Base-by-base conservation (phyloP, 1,140 invertebrate genomes). In the Plectrocnemia conspersa region DNA sequence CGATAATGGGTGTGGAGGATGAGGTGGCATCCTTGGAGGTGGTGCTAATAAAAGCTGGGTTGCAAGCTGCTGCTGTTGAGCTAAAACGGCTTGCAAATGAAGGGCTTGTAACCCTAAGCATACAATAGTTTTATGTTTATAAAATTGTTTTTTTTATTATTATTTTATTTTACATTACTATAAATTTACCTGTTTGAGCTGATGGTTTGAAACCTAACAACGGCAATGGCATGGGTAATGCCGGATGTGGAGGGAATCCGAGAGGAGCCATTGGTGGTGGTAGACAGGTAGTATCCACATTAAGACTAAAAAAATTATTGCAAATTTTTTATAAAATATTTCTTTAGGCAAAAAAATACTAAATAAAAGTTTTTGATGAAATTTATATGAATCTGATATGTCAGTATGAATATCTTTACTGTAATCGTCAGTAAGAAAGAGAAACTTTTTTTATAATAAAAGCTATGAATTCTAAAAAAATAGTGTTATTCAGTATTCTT, bases 11-110 rank as follows among this genome's bases (percentile, higher is more conserved):
- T 66, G 67, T 2, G 63, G 44, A 15, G 6, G 63, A 29, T 36
- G 66, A 9, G 67, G 69, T 7, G 65, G 67, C 58, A 73, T 52
- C 10, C 66, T 65, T 0, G 69, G 68, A 22, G 70, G 70, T 48
- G 70, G 69, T n/a, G 66, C 64, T 22, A 72, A 54, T 33, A 73
- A 52, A 5, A 67, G 61, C 19, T 65, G 65, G 0, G 63, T 49
- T 3, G 64, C 63, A 35, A 63, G 56, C 49, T 66, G 40, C 0
- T 59, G 57, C 25, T 59, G 57, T 36, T 59, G 64, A 5, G 59
- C 59, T 15, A 61, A 24, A 2, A 61, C 55, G 15, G 59, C 61
- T 50, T 68, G 68, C 1, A 70, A 24, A 21, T 61, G 59, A 2
- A 61, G 38, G 4, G 58, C 58, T 38, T 60, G 58, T 25, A 50